These are phyloP conservation scores for Zeus faber DNA, from an alignment of 2,113 vertebrate genomes.

Conservation along the genomic window DNA sequence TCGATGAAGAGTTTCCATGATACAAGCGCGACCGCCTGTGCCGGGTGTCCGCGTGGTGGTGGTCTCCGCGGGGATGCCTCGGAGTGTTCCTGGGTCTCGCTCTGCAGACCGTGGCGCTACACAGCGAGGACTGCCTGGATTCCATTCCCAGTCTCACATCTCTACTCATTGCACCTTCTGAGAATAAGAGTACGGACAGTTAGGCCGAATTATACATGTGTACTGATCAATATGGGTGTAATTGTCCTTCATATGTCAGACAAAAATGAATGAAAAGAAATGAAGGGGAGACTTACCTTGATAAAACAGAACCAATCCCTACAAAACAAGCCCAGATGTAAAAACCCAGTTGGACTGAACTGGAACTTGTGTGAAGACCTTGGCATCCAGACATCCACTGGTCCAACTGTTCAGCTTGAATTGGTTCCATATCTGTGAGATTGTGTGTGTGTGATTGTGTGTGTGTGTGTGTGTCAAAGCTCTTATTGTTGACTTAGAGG, in stretches of 20 bases:
- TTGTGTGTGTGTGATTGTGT: constrained; percentile 12
- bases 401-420: too few relatives aligned
- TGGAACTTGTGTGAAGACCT: too few relatives aligned
- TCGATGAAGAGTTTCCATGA: constrained; percentile 13
- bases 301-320: background rate
- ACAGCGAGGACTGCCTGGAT: background rate
- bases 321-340: background rate
- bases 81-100: constrained; percentile 7
- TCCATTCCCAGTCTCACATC: constrained; percentile 7
- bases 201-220: background rate
- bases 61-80: constrained; percentile 1
- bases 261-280: background rate
- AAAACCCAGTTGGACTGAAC: too few relatives aligned
- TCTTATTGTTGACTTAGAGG: constrained; percentile 51
- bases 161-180: constrained; percentile 7
- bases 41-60: constrained; percentile 11
- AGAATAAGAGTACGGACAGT: background rate
- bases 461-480: constrained; percentile 48
- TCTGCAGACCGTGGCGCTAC: too few relatives aligned
- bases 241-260: too few relatives aligned
- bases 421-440: constrained; percentile 14
- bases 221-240: too few relatives aligned
- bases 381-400: too few relatives aligned
- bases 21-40: constrained; percentile 5
- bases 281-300: background rate